Conservation (phyloP, 1,140 invertebrate genomes). For the Zaprionus inermis region DNA sequence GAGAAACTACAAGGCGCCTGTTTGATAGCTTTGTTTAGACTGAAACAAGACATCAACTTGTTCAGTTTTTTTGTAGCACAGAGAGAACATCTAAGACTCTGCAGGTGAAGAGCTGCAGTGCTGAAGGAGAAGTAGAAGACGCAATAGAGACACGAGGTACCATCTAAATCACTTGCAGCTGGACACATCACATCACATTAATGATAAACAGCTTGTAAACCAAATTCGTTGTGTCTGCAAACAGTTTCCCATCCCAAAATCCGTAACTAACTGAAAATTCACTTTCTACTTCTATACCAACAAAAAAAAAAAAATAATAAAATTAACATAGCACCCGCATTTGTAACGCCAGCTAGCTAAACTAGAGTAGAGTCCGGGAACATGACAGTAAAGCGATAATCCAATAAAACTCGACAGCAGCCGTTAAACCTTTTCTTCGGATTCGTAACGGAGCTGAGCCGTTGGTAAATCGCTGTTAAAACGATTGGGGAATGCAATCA, state of each 20-base stretch:
- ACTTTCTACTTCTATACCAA: conserved; percentile 19
- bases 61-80: conserved; percentile 8
- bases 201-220: conserved; percentile 33
- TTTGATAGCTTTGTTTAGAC: conserved; percentile 38
- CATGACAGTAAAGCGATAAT: conserved; percentile 23
- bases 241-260: conserved; percentile 9
- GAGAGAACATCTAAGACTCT: background rate
- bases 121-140: background rate
- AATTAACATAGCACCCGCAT: conserved; percentile 28
- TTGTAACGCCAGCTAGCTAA: conserved; percentile 15
- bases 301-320: background rate
- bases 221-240: conserved; percentile 1
- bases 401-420: conserved; percentile 19
- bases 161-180: conserved; percentile 27
- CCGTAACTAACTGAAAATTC: conserved; percentile 6
- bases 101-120: conserved; percentile 30
- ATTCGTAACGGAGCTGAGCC: background rate
- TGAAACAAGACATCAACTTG: conserved; percentile 22
- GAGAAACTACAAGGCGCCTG: conserved; percentile 21
- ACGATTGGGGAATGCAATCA: conserved; percentile 4
- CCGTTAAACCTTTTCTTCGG: conserved; percentile 8
- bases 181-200: conserved; percentile 19
- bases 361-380: background rate
- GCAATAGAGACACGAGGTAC: background rate
- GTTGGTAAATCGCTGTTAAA: background rate